Evolutionary conservation across 2,888 invertebrate species (phyloP).

Genomic region (Drosophila koepferae): DNA sequence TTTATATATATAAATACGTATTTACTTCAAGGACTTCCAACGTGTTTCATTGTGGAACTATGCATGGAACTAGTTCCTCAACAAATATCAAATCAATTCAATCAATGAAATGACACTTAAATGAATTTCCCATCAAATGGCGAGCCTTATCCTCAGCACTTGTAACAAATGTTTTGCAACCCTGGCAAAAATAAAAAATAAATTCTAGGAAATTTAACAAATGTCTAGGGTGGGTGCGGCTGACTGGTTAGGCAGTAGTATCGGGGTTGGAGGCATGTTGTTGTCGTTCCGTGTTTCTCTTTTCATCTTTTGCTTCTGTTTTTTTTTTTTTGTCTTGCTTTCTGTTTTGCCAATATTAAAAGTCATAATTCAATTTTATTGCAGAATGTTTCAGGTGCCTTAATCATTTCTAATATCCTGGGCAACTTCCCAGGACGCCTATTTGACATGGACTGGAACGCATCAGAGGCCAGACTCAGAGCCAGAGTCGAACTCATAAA

Average conservation of each 20-base stretch:
- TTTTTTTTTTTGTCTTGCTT: too few species aligned
- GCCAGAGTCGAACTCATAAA: constrained; percentile 75
- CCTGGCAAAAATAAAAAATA: constrained; percentile 25
- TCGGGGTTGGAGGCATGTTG: constrained; percentile 3
- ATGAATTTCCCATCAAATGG: neutral
- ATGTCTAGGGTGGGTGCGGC: constrained; percentile 38
- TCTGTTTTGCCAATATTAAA: constrained; percentile 68
- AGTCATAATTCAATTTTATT: constrained; percentile 84
- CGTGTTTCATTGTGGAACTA: too few species aligned
- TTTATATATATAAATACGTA: neutral
- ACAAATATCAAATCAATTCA: neutral
- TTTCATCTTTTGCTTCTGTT: constrained; percentile 1
- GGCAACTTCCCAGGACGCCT: constrained; percentile 63
- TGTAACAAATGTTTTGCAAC: constrained; percentile 35
- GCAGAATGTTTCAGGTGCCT: constrained; percentile 83
- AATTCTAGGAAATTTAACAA: constrained; percentile 39
- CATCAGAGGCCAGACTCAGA: constrained; percentile 20
- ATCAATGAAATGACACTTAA: neutral
- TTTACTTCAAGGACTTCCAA: neutral
- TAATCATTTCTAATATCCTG: constrained; percentile 83
- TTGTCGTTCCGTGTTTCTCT: constrained; percentile 17
- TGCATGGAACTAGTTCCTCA: neutral
- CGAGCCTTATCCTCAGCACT: neutral
- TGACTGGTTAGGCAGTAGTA: neutral
- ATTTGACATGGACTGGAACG: constrained; percentile 51